A percentile compares a stretch with the other conserved stretches of the same genome.
These are phyloP conservation scores for Xanthostigma xanthostigma DNA, from an alignment of 2,888 invertebrate species.

Conservation along the genomic window DNA sequence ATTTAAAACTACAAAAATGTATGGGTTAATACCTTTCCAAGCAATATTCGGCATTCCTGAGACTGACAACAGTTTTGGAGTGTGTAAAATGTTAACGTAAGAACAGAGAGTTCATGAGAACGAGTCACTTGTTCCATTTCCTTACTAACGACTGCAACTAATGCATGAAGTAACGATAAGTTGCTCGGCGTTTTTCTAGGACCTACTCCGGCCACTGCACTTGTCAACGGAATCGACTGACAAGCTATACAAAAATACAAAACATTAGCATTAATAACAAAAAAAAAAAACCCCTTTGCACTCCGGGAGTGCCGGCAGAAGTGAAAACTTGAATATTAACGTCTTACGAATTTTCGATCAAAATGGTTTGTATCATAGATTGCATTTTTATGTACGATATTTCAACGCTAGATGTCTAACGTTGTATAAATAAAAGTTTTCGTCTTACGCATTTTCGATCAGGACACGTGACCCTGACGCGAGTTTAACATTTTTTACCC, in stretches of 20 bases:
- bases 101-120: conserved; percentile 27
- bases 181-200: conserved; percentile 33
- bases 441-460: too few species aligned
- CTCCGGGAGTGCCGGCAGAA: too few species aligned
- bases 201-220: conserved; percentile 32
- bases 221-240: conserved; percentile 34
- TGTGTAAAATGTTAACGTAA: conserved; percentile 33
- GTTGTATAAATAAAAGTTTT: too few species aligned
- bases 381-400: too few species aligned
- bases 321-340: too few species aligned
- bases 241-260: conserved; percentile 25
- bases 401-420: too few species aligned
- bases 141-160: conserved; percentile 30
- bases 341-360: too few species aligned
- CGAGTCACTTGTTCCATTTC: conserved; percentile 35
- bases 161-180: conserved; percentile 34
- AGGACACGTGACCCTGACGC: too few species aligned
- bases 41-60: conserved; percentile 42
- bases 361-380: too few species aligned
- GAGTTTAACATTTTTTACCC: too few species aligned
- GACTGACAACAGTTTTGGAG: conserved; percentile 36
- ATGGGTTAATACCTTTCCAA: conserved; percentile 38
- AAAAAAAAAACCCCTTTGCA: too few species aligned
- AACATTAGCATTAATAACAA: conserved; percentile 1
- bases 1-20: not conserved